Conservation (phyloP, 2,113 vertebrate species). For the Anoplopoma fimbria region DNA sequence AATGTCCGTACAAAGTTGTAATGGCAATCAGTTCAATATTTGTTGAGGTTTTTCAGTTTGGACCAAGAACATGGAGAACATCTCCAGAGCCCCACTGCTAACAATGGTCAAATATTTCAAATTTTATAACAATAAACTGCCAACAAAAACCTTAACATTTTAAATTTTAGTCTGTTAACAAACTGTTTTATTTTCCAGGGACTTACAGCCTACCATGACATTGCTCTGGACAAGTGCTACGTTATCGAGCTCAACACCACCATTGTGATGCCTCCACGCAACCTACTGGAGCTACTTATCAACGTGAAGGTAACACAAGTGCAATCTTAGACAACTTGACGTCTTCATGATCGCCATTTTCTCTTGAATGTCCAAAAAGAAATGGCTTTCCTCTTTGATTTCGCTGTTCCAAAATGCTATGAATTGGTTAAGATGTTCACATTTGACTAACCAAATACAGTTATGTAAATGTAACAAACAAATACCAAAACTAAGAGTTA, state of each 20-base stretch:
- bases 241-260: slow-evolving; percentile 95
- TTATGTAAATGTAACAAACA: not conserved
- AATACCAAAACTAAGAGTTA: not conserved
- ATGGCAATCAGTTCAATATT: not conserved
- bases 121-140: not conserved
- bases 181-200: slow-evolving; percentile 79
- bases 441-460: not conserved
- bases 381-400: not conserved
- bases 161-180: not conserved
- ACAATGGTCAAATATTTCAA: not conserved
- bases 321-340: fast-evolving
- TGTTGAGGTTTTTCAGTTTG: not conserved
- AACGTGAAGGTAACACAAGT: slow-evolving; percentile 88
- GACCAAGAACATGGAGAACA: not conserved
- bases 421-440: not conserved
- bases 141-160: not conserved
- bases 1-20: not conserved
- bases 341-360: not conserved
- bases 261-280: slow-evolving; percentile 93
- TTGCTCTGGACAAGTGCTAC: slow-evolving; percentile 94
- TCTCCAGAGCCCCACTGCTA: not conserved
- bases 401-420: too few relatives aligned
- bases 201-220: slow-evolving; percentile 95
- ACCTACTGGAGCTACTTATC: slow-evolving; percentile 94
- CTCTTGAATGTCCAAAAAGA: not conserved